phyloP scores from a whole-genome alignment of 2,888 invertebrate species.

The Hydroisotoma schaefferi region DNA sequence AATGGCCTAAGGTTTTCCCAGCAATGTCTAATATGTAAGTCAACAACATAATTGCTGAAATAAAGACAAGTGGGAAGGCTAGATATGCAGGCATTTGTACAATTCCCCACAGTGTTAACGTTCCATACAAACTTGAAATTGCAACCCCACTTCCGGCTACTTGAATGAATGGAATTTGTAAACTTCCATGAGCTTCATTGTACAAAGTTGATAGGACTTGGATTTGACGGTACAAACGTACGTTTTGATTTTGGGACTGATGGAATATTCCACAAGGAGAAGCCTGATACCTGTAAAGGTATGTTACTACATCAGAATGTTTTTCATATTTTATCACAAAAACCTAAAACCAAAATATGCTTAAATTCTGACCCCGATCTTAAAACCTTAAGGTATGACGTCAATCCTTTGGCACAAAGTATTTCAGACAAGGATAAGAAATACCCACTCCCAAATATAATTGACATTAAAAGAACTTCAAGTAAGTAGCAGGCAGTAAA shows the following conservation, averaged over 20 bases:
- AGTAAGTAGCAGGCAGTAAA: background rate
- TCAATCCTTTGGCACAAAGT: background rate
- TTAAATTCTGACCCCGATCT: background rate
- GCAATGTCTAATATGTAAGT: constrained; percentile 2
- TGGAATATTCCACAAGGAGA: background rate
- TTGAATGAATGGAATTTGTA: background rate
- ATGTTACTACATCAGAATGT: background rate
- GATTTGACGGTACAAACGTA: background rate
- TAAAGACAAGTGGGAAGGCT: background rate
- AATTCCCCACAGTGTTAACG: background rate
- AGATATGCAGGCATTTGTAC: background rate
- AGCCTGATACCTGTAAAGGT: background rate
- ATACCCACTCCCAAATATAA: background rate
- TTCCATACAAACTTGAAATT: background rate
- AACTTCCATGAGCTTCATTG: background rate
- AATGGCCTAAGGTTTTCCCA: constrained; percentile 6
- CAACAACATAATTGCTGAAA: background rate
- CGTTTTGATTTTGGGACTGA: background rate
- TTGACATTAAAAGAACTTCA: background rate
- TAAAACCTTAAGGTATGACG: background rate
- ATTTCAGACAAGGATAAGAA: background rate
- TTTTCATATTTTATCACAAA: background rate
- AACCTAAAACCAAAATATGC: background rate
- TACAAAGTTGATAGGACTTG: background rate
- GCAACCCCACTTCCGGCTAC: background rate